Evolutionary conservation across 2,113 vertebrate species (phyloP).

Genomic region (Nannospalax galili): DNA sequence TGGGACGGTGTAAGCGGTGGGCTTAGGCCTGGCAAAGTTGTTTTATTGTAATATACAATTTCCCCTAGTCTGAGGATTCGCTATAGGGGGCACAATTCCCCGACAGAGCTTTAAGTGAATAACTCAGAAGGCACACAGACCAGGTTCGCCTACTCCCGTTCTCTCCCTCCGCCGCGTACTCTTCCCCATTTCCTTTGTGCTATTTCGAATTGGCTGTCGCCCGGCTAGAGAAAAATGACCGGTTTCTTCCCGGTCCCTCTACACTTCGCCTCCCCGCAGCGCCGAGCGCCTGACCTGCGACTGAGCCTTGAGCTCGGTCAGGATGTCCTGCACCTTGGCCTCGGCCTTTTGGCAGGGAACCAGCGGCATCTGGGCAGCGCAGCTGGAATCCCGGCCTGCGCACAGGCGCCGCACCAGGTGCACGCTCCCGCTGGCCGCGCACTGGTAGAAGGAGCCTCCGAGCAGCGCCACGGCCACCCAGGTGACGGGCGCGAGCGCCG

Average conservation of each 20-base stretch:
- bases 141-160: background rate
- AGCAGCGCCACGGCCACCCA: conserved; percentile 90
- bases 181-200: background rate
- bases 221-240: background rate
- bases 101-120: background rate
- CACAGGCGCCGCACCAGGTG: conserved; percentile 47
- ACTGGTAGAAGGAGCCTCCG: conserved; percentile 84
- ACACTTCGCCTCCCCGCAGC: background rate
- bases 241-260: too few relatives aligned
- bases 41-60: background rate
- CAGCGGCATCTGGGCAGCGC: conserved; percentile 40
- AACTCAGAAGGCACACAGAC: too few relatives aligned
- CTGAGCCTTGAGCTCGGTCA: conserved; percentile 81
- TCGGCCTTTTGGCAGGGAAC: conserved; percentile 80
- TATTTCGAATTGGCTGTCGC: background rate
- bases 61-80: too few relatives aligned
- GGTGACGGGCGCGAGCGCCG: conserved; percentile 84
- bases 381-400: accelerated
- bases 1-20: too few relatives aligned
- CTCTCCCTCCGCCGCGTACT: too few relatives aligned
- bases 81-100: background rate
- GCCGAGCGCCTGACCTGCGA: conserved; percentile 86
- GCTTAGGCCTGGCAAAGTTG: background rate
- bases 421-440: conserved; percentile 80
- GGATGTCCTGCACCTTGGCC: accelerated